Evolutionary conservation across 2,797 vertebrate species (phyloP), one percentile per base, ranked within the genome.

Genomic region (Potorous gilbertii): DNA sequence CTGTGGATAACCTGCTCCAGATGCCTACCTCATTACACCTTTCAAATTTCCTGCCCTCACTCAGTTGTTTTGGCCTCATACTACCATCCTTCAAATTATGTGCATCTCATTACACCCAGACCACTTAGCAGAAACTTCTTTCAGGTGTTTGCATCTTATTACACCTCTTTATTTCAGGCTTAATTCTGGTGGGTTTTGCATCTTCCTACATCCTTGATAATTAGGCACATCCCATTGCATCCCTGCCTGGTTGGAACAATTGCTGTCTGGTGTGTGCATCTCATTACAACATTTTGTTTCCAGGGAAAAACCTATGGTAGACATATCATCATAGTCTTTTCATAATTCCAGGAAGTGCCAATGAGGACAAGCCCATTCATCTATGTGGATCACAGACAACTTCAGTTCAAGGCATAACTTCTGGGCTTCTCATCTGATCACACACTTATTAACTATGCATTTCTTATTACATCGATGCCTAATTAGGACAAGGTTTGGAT

Each of bases 221-320:
- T 97, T 96, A 97, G 97, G 94, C 55, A 54, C 89, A 54, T 97
- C 96, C 95, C 97, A 96, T 97, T 96, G 94, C 91, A 54, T 54
- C 74, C 92, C 27, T 16, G 93, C 91, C 92, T 52, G 2, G 94
- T 0, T 55, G 96, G 96, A 95, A 92, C 0, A 66, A 93, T 94
- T 90, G 91, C 52, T 46, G 40, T 87, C 74, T 87, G 40, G 74
- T 87, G 74, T 87, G 40, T 12, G 74, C 40, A 87, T 87, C 74
- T 87, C 74, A 87, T 87, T 87, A 87, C 74, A 87, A 46, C 74
- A 46, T 55, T 92, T 89, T 90, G 93, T 95, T 97, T 96, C 90
- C 96, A 96, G 97, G 92, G 95, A 94, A 81, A 90, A 90, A 56
- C 66, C 96, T 54, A 55, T 21, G 87, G 62, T 0, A 46, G 21